Conservation (phyloP, 2,888 invertebrate species). For the Taenaris catops region DNA sequence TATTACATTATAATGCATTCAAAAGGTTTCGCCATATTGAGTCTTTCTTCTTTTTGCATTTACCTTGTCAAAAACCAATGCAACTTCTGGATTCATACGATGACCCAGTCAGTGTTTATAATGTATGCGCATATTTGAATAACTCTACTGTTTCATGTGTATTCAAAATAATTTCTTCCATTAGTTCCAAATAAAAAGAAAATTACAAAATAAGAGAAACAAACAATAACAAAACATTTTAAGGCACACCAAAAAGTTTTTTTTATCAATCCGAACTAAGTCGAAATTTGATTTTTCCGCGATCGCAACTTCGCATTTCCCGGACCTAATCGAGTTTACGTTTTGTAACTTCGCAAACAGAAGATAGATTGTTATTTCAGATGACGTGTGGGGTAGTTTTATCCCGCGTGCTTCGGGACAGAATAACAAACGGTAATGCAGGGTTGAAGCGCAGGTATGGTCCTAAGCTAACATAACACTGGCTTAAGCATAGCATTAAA, state of each 20-base stretch:
- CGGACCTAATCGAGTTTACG: constrained; percentile 20
- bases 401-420: constrained; percentile 4
- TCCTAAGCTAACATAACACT: constrained; percentile 19
- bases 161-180: too few relatives aligned
- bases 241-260: constrained; percentile 17
- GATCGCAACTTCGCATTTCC: constrained; percentile 14
- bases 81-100: too few relatives aligned
- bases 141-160: too few relatives aligned
- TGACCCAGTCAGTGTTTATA: too few relatives aligned
- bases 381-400: constrained; percentile 19
- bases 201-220: too few relatives aligned
- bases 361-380: constrained; percentile 21
- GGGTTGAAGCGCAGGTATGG: constrained; percentile 14
- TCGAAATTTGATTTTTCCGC: constrained; percentile 17
- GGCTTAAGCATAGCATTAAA: neutral
- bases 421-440: constrained; percentile 20
- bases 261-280: constrained; percentile 19
- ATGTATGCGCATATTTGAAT: too few relatives aligned
- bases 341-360: constrained; percentile 10
- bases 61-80: too few relatives aligned
- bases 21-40: too few relatives aligned
- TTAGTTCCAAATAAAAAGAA: too few relatives aligned
- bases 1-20: too few relatives aligned
- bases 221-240: constrained; percentile 20
- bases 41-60: too few relatives aligned